These are phyloP conservation scores for Rhinoderma darwinii DNA, from an alignment of 2,113 vertebrate genomes.

Conservation along the genomic window DNA sequence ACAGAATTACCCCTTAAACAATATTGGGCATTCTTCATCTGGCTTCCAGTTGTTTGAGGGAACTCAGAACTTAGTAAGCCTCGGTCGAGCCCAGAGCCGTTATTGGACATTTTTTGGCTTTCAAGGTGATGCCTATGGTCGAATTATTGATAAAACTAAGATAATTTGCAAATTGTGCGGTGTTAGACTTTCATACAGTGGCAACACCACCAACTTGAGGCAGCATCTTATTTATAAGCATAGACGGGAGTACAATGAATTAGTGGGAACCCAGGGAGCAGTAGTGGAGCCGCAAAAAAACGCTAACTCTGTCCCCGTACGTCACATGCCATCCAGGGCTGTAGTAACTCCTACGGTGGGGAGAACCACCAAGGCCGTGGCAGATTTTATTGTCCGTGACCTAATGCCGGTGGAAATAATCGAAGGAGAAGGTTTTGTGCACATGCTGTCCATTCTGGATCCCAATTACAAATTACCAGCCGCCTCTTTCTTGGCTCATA, in stretches of 20 bases:
- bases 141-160: slow-evolving; percentile 71
- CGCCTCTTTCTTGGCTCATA: slow-evolving; percentile 62
- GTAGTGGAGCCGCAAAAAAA: slow-evolving; percentile 51
- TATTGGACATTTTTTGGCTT: slow-evolving; percentile 72
- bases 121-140: slow-evolving; percentile 69
- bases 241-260: slow-evolving; percentile 65
- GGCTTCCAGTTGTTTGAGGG: slow-evolving; percentile 64
- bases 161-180: slow-evolving; percentile 75
- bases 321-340: slow-evolving; percentile 26
- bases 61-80: slow-evolving; percentile 65
- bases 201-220: slow-evolving; percentile 68
- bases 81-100: slow-evolving; percentile 63
- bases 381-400: slow-evolving; percentile 73
- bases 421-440: slow-evolving; percentile 73
- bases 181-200: slow-evolving; percentile 70
- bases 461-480: slow-evolving; percentile 71
- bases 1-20: slow-evolving; percentile 45
- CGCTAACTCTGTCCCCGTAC: background rate
- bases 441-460: slow-evolving; percentile 69
- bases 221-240: slow-evolving; percentile 73
- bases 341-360: slow-evolving; percentile 9
- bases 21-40: background rate
- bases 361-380: slow-evolving; percentile 68
- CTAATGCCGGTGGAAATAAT: slow-evolving; percentile 70
- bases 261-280: slow-evolving; percentile 60